Base-by-base conservation (phyloP, 2,888 invertebrate genomes). In the Mimumesa dahlbomi region DNA sequence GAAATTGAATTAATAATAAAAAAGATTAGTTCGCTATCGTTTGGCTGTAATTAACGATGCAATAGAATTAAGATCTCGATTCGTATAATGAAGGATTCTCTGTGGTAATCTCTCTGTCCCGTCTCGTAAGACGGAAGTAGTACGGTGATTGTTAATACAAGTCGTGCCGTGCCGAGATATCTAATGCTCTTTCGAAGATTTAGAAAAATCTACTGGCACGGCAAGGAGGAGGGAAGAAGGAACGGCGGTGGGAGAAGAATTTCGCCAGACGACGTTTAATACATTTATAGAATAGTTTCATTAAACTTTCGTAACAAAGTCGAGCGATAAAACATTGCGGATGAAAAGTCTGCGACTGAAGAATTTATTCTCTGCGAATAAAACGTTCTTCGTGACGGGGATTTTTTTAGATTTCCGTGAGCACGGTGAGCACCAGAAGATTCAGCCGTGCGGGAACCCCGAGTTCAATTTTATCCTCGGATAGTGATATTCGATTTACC, bases 401-500 rank as follows among this genome's bases (percentile, higher is more conserved):
- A 5, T 16, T 40, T 50, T 56, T 65, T 5, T 88, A 92, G 92
- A 91, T 92, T 86, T 92, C 92, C 29, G 90, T 91, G 66, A 90
- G 91, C 82, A 89, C 90, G 14, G 88, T 89, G 43, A 90, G 89
- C 72, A 91, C 91, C 29, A 89, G 91, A 71, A 90, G 90, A 64
- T 91, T 91, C 82, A 90, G 92, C 77, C 87, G 92, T 77, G 90
- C 90, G 3, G 90, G 90, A 34, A 92, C 92, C 0, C 94, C 96
- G 36, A 95, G 95, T 89, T 96, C 96, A 31, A 95, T 96, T 64
- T 90, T 95, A 82, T 95, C 96, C 0, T 95, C 95, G 77, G 95
- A 96, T 91, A 96, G 96, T 82, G 96, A 97, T 90, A 96, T 97
- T 88, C 92, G 96, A 78, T 97, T 97, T 90, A 96, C 96, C 13